phyloP scores from a whole-genome alignment of 1,140 invertebrate species.

The Caenorhabditis inopinata region DNA sequence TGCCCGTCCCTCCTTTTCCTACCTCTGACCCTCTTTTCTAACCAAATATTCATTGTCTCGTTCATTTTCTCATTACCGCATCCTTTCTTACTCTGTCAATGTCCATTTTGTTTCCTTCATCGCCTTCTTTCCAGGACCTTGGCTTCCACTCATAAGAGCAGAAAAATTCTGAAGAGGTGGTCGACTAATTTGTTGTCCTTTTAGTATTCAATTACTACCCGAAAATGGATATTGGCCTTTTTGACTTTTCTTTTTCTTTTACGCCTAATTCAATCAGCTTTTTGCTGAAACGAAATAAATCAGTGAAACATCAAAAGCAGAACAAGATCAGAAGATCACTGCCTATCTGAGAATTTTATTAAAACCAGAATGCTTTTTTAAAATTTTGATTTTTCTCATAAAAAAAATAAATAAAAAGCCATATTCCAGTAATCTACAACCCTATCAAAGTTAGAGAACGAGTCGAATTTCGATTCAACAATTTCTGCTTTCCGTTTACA shows the following conservation, averaged over 20 bases:
- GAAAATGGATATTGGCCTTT: not conserved
- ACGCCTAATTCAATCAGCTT: no score
- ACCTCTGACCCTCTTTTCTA: constrained; percentile 20
- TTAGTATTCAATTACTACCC: not conserved
- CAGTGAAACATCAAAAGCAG: no score
- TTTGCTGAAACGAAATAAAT: no score
- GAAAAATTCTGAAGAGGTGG: not conserved
- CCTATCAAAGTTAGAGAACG: no score
- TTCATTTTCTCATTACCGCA: constrained; percentile 30
- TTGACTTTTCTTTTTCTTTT: not conserved
- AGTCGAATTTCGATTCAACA: no score
- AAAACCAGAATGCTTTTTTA: no score
- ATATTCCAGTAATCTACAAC: no score
- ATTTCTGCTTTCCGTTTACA: no score
- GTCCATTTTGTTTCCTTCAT: constrained; percentile 9
- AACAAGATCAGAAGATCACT: no score
- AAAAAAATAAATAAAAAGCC: no score
- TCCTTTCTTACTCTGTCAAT: not conserved
- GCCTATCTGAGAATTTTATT: no score
- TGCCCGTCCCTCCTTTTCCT: not conserved
- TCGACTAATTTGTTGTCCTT: not conserved
- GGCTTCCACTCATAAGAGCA: not conserved
- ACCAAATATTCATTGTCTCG: constrained; percentile 19
- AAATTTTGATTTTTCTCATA: no score
- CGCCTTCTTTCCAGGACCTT: not conserved